A percentile compares a stretch with the other conserved stretches of the same genome.
These are phyloP conservation scores for Agelaius phoeniceus DNA, from an alignment of 2,113 vertebrate species.

Conservation along the genomic window DNA sequence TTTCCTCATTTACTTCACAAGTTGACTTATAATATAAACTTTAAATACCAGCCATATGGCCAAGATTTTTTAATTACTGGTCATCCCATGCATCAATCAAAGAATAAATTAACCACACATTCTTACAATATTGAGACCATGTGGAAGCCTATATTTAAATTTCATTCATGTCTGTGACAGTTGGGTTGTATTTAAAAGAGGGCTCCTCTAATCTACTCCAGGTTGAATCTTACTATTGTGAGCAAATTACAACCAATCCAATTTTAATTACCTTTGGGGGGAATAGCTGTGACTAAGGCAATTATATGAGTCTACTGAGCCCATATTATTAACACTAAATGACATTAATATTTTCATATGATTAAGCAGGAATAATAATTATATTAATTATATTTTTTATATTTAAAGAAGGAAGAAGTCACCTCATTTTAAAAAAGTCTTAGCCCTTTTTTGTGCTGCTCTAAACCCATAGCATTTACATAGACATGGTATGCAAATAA, in stretches of 20 bases:
- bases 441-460: not conserved
- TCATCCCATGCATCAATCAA: not conserved
- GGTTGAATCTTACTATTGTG: not conserved
- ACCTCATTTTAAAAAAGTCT: not conserved
- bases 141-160: not conserved
- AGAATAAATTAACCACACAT: not conserved
- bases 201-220: not conserved
- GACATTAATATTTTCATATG: not conserved
- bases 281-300: not conserved
- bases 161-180: not conserved
- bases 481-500: constrained; percentile 17
- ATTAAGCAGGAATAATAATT: not conserved
- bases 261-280: not conserved
- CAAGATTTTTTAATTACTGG: not conserved
- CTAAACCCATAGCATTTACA: constrained; percentile 4
- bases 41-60: not conserved
- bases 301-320: not conserved
- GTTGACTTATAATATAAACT: not conserved
- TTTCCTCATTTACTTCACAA: not conserved
- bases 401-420: not conserved
- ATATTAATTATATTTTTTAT: not conserved
- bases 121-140: not conserved
- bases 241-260: not conserved
- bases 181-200: not conserved
- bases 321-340: not conserved